Conservation (phyloP, 2,888 invertebrate species). For the Mythimna albipuncta region DNA sequence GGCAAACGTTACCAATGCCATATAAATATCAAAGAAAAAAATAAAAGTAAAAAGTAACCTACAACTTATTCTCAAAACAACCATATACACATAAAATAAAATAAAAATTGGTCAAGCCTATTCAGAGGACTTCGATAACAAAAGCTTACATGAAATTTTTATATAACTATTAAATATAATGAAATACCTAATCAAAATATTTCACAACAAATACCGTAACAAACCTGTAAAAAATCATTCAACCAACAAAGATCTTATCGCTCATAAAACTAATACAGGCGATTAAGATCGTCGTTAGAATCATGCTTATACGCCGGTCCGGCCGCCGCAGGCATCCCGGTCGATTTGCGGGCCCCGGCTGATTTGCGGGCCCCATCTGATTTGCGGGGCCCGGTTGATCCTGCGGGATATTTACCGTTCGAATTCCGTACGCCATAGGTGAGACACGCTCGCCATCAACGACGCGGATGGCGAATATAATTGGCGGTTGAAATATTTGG, state of each 20-base stretch:
- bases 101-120: too few relatives aligned
- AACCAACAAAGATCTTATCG: slow-evolving; percentile 54
- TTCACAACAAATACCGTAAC: slow-evolving; percentile 23
- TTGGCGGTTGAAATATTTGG: slow-evolving; percentile 55
- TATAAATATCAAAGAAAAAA: too few relatives aligned
- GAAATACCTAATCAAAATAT: slow-evolving; percentile 5
- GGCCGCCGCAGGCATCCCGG: slow-evolving; percentile 59
- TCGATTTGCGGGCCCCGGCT: slow-evolving; percentile 55
- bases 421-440: slow-evolving; percentile 60
- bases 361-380: slow-evolving; percentile 48
- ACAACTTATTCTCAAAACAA: too few relatives aligned
- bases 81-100: too few relatives aligned
- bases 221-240: slow-evolving; percentile 43
- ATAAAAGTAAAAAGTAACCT: too few relatives aligned
- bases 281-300: slow-evolving; percentile 71
- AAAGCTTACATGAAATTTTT: too few relatives aligned
- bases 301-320: slow-evolving; percentile 51
- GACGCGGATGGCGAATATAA: slow-evolving; percentile 43
- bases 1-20: too few relatives aligned
- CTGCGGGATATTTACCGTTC: slow-evolving; percentile 72
- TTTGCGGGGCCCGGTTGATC: slow-evolving; percentile 54
- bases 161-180: too few relatives aligned
- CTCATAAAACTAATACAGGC: slow-evolving; percentile 68
- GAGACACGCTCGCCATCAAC: slow-evolving; percentile 37
- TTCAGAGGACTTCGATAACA: too few relatives aligned